Conservation (phyloP, 2,888 invertebrate genomes). For the Synergus laeviventris region DNA sequence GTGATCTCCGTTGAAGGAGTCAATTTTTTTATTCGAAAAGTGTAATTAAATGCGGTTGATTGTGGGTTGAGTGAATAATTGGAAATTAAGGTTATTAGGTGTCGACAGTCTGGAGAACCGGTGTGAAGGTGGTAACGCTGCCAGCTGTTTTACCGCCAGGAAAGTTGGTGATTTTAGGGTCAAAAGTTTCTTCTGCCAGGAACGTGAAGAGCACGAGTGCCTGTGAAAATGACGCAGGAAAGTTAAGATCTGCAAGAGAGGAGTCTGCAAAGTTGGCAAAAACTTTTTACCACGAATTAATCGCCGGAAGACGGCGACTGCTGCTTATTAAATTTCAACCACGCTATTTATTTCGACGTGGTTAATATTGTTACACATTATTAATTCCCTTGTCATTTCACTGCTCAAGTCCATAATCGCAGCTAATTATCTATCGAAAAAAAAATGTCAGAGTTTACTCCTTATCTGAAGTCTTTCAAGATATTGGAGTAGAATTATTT, state of each 20-base stretch:
- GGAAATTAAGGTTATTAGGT: slow-evolving; percentile 65
- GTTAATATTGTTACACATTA: slow-evolving; percentile 59
- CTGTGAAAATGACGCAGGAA: slow-evolving; percentile 69
- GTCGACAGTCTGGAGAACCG: slow-evolving; percentile 62
- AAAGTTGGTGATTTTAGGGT: slow-evolving; percentile 65
- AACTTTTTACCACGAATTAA: slow-evolving; percentile 74
- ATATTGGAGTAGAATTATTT: no score
- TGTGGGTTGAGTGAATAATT: slow-evolving; percentile 54
- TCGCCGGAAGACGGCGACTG: slow-evolving; percentile 72
- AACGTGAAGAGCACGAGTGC: slow-evolving; percentile 57
- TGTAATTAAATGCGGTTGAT: slow-evolving; percentile 44
- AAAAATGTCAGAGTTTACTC: background rate
- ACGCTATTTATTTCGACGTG: slow-evolving; percentile 69
- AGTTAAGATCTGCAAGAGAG: slow-evolving; percentile 69
- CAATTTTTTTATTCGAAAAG: slow-evolving; percentile 27
- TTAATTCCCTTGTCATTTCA: background rate
- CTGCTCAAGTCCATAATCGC: background rate
- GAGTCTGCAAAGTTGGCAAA: slow-evolving; percentile 71
- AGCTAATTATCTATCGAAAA: background rate
- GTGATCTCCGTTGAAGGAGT: background rate
- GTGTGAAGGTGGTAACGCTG: slow-evolving; percentile 56
- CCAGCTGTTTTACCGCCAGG: slow-evolving; percentile 66
- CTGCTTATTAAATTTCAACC: slow-evolving; percentile 73
- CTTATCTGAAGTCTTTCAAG: no score
- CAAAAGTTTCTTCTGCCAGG: slow-evolving; percentile 66